These are phyloP conservation scores for Toxonevra muliebris DNA, from an alignment of 2,888 invertebrate genomes.

Conservation along the genomic window DNA sequence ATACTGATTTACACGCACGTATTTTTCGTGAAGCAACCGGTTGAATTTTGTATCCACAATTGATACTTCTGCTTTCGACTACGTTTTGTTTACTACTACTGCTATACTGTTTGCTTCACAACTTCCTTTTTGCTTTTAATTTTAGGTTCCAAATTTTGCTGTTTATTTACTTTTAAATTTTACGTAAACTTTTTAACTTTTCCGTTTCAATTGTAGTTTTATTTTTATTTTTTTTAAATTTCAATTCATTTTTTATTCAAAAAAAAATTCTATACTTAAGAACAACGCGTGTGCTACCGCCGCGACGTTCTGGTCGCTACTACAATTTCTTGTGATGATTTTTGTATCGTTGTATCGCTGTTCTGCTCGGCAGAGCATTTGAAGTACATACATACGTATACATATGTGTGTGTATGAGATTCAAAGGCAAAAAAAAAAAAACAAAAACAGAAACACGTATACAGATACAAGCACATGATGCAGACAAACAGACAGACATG, in stretches of 20 bases:
- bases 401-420: no score
- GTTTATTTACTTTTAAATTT: conserved; percentile 18
- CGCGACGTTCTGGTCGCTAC: conserved; percentile 65
- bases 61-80: background rate
- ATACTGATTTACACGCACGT: no score
- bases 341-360: conserved; percentile 34
- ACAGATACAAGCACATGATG: no score
- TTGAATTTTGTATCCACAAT: conserved; percentile 20
- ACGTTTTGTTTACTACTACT: background rate
- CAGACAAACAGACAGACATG: no score
- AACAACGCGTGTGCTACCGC: conserved; percentile 64
- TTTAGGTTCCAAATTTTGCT: background rate
- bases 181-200: conserved; percentile 10
- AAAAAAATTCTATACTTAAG: conserved; percentile 24
- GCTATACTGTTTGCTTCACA: background rate
- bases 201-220: conserved; percentile 16
- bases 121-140: conserved; percentile 1
- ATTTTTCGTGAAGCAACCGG: conserved; percentile 15
- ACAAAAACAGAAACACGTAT: no score
- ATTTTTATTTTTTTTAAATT: conserved; percentile 19
- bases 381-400: background rate
- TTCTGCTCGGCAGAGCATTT: conserved; percentile 11
- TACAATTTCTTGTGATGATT: conserved; percentile 42
- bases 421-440: no score
- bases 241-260: conserved; percentile 13